Evolutionary conservation across 2,888 invertebrate genomes (phyloP).

Genomic region (Exephanes ischioxanthus): DNA sequence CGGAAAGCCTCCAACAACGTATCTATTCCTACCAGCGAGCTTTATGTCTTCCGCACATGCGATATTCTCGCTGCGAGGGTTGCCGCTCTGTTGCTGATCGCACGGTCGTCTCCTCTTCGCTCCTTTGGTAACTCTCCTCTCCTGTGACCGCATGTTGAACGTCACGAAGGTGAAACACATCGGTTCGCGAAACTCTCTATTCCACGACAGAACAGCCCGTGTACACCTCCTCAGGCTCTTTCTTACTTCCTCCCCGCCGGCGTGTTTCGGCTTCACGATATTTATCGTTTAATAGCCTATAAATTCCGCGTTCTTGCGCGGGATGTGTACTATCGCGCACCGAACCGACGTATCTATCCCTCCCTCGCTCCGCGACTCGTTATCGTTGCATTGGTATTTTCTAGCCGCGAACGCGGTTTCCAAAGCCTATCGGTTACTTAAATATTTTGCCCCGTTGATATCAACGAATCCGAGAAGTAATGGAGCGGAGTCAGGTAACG

Average conservation of each 20-base stretch:
- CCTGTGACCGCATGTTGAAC: conserved; percentile 37
- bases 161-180: conserved; percentile 67
- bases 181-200: conserved; percentile 42
- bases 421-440: conserved; percentile 56
- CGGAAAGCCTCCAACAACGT: conserved; percentile 62
- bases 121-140: neutral
- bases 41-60: conserved; percentile 69
- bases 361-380: conserved; percentile 10
- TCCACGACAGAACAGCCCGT: conserved; percentile 42
- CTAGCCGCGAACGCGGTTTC: conserved; percentile 6
- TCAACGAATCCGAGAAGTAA: conserved; percentile 12
- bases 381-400: conserved; percentile 24
- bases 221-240: conserved; percentile 25
- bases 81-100: conserved; percentile 57
- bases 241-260: conserved; percentile 25
- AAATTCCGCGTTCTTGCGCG: conserved; percentile 49
- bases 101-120: conserved; percentile 35
- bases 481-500: conserved; percentile 29
- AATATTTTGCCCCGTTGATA: conserved; percentile 55
- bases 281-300: conserved; percentile 69
- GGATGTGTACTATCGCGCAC: conserved; percentile 48
- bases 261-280: conserved; percentile 56
- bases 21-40: conserved; percentile 67
- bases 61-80: conserved; percentile 56
- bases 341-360: conserved; percentile 54